phyloP scores from a whole-genome alignment of 2,888 invertebrate genomes.

The Eupithecia insigniata region DNA sequence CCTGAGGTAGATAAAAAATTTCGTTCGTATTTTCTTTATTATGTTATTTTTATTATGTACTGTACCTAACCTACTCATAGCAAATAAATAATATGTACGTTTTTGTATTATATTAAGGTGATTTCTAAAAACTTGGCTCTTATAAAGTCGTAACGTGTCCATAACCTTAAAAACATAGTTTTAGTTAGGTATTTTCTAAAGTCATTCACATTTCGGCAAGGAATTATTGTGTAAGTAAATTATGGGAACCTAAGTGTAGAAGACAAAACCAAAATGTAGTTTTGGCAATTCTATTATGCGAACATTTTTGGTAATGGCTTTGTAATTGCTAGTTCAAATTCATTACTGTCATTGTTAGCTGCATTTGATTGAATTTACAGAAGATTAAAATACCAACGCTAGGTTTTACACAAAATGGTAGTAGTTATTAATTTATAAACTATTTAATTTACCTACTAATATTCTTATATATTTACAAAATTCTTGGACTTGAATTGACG shows the following conservation, averaged over 20 bases:
- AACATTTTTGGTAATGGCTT: slow-evolving; percentile 19
- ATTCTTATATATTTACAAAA: neutral
- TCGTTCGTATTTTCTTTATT: neutral
- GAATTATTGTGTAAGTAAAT: slow-evolving; percentile 31
- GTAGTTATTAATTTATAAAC: neutral
- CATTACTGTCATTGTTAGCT: neutral
- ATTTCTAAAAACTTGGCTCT: neutral
- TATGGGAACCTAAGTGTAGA: slow-evolving; percentile 23
- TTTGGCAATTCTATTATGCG: slow-evolving; percentile 27
- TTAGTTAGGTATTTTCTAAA: slow-evolving; percentile 37
- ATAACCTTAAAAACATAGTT: slow-evolving; percentile 14
- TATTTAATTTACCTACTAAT: neutral
- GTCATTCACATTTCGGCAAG: slow-evolving; percentile 37
- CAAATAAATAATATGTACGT: neutral
- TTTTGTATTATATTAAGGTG: neutral
- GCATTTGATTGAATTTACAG: slow-evolving; percentile 1
- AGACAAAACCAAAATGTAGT: slow-evolving; percentile 16
- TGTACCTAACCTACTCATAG: neutral
- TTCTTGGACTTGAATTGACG: neutral
- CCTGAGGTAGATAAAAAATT: neutral
- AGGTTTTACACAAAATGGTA: neutral
- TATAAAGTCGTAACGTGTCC: neutral
- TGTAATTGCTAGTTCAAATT: slow-evolving; percentile 15
- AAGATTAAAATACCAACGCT: neutral
- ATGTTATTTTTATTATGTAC: too few species aligned